Conservation (phyloP, 2,113 vertebrate species). For the Microcebus lehilahytsara region DNA sequence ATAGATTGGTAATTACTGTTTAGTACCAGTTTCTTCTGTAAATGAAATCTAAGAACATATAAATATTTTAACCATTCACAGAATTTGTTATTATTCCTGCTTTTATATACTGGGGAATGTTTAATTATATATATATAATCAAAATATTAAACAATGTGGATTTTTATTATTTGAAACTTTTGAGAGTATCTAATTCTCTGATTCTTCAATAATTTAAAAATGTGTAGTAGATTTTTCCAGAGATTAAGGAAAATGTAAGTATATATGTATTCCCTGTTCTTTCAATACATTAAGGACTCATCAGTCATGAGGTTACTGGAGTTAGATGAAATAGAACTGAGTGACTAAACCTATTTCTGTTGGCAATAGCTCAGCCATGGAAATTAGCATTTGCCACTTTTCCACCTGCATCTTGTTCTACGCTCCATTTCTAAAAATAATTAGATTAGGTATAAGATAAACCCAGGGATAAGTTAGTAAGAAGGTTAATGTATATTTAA, state of each 20-base stretch:
- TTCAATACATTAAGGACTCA: neutral
- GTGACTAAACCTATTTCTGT: slow-evolving; percentile 10
- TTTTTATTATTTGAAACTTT: neutral
- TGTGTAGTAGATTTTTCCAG: neutral
- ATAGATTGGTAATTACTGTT: neutral
- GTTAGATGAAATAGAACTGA: neutral
- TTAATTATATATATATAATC: neutral
- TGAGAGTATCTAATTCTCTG: neutral
- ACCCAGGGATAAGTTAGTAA: neutral
- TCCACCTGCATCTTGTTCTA: neutral
- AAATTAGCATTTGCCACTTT: slow-evolving; percentile 36
- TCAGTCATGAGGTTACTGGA: slow-evolving; percentile 1
- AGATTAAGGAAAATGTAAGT: neutral
- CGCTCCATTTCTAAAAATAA: neutral
- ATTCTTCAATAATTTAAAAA: slow-evolving; percentile 25
- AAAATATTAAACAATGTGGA: neutral
- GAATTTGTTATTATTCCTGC: neutral
- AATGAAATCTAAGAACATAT: neutral
- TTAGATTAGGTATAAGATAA: neutral
- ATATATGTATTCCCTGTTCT: neutral
- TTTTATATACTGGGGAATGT: neutral
- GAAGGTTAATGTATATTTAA: neutral
- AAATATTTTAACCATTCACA: neutral
- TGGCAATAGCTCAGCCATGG: neutral
- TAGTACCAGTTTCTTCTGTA: neutral